Percentiles rank a stretch among this genome's conserved stretches.
Evolutionary conservation across 2,113 vertebrate genomes (phyloP).

Genomic region (Trinectes maculatus): DNA sequence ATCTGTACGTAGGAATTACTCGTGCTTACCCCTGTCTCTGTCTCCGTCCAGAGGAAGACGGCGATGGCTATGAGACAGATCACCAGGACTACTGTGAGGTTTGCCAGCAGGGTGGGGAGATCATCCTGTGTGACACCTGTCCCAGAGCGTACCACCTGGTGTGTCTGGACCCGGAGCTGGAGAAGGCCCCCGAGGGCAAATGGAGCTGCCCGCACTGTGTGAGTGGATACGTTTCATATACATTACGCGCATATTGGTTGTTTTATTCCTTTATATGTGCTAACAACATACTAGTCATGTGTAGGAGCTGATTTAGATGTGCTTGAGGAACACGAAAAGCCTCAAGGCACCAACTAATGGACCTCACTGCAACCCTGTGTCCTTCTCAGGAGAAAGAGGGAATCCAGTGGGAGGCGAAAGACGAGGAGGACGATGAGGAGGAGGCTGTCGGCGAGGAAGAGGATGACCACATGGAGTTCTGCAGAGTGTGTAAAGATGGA

Average conservation of each 20-base stretch:
- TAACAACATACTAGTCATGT: too few relatives aligned
- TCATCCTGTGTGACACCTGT: slow-evolving; percentile 97
- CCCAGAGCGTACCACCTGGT: slow-evolving; percentile 97
- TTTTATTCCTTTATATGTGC: too few relatives aligned
- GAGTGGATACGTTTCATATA: slow-evolving; percentile 67
- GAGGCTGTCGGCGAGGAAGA: slow-evolving; percentile 91
- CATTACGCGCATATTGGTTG: too few relatives aligned
- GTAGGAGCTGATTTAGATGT: too few relatives aligned
- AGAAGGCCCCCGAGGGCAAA: slow-evolving; percentile 96
- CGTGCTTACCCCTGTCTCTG: slow-evolving; percentile 3
- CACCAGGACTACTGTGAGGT: slow-evolving; percentile 99
- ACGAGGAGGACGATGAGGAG: slow-evolving; percentile 93
- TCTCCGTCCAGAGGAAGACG: slow-evolving; percentile 88
- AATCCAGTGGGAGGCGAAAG: slow-evolving; percentile 98
- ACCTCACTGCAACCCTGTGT: background rate
- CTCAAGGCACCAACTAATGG: too few relatives aligned
- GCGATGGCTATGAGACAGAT: slow-evolving; percentile 96
- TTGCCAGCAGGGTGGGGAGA: slow-evolving; percentile 98
- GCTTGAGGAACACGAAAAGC: too few relatives aligned
- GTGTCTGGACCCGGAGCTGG: slow-evolving; percentile 95
- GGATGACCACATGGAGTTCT: slow-evolving; percentile 99
- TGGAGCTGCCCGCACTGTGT: slow-evolving; percentile 99
- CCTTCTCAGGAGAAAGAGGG: slow-evolving; percentile 93
- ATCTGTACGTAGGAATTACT: background rate
- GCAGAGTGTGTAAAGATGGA: slow-evolving; percentile 96